Percentiles rank a stretch among this genome's conserved stretches.
Conservation (phyloP, 2,888 invertebrate species). For the Spatulosminthurus flaviceps region DNA sequence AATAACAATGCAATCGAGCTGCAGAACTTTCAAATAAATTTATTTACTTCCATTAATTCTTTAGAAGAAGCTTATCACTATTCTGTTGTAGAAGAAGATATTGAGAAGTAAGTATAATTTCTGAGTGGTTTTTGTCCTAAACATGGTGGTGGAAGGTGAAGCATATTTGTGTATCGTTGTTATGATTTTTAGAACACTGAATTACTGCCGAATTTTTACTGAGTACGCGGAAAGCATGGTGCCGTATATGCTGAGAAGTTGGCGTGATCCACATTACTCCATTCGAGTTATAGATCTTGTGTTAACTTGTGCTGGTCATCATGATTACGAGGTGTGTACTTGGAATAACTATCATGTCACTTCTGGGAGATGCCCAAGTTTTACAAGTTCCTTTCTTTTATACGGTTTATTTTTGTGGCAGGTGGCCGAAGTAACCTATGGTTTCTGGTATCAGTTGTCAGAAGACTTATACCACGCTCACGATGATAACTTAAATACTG, state of each 20-base stretch:
- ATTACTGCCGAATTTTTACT: slow-evolving; percentile 94
- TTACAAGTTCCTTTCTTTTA: too few species aligned
- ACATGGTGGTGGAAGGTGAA: background rate
- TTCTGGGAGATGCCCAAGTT: too few species aligned
- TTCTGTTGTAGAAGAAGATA: slow-evolving; percentile 91
- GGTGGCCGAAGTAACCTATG: slow-evolving; percentile 86
- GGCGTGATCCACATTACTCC: slow-evolving; percentile 77
- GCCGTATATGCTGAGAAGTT: slow-evolving; percentile 78
- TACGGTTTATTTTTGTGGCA: slow-evolving; percentile 64
- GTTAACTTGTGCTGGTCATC: slow-evolving; percentile 92
- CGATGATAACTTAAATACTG: slow-evolving; percentile 78
- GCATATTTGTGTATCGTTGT: too few species aligned
- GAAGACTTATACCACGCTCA: slow-evolving; percentile 92
- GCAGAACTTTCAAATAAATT: slow-evolving; percentile 77
- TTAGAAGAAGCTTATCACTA: slow-evolving; percentile 88
- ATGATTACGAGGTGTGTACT: slow-evolving; percentile 90
- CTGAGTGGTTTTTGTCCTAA: background rate
- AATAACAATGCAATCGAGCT: slow-evolving; percentile 73
- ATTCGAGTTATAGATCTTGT: slow-evolving; percentile 87
- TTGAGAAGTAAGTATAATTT: slow-evolving; percentile 75
- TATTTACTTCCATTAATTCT: slow-evolving; percentile 82
- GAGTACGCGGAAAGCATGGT: slow-evolving; percentile 92
- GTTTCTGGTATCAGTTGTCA: slow-evolving; percentile 91
- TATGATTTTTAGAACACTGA: slow-evolving; percentile 77
- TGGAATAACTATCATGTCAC: too few species aligned